These are phyloP conservation scores for Imbricaverruca yamaguchii DNA, from an alignment of 2,888 invertebrate genomes.

Conservation along the genomic window DNA sequence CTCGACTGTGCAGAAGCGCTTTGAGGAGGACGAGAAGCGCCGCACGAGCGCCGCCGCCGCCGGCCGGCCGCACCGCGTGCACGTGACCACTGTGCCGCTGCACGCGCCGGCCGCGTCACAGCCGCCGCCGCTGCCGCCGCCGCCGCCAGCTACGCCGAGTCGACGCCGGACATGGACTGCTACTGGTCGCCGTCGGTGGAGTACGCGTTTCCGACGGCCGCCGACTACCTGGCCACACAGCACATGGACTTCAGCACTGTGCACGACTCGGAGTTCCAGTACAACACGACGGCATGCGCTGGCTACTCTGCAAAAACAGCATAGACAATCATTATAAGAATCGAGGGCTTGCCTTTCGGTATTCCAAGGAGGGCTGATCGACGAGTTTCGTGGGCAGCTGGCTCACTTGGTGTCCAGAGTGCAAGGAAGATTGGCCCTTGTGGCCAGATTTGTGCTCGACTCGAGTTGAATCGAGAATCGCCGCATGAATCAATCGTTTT, in stretches of 20 bases:
- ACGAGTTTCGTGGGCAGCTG: no score
- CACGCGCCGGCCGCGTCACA: neutral
- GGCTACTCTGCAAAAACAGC: no score
- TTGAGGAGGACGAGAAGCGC: conserved; percentile 37
- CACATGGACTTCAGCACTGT: neutral
- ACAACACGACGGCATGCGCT: no score
- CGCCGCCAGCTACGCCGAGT: neutral
- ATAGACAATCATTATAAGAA: no score
- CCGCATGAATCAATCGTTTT: no score
- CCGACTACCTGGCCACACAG: neutral
- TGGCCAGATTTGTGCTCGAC: no score
- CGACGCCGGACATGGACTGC: neutral
- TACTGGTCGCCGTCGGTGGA: conserved; percentile 9
- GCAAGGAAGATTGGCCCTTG: no score
- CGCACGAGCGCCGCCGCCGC: neutral
- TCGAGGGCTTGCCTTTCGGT: no score
- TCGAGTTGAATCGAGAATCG: no score
- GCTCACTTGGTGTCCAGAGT: no score
- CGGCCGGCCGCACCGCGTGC: conserved; percentile 24
- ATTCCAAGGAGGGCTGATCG: no score
- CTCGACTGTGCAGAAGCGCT: conserved; percentile 69
- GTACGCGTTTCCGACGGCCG: neutral
- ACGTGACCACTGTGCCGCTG: neutral
- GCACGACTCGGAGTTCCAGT: neutral
- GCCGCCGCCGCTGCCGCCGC: conserved; percentile 1